Base-by-base conservation (phyloP, 2,113 vertebrate species). In the Lethenteron camtschaticum region DNA sequence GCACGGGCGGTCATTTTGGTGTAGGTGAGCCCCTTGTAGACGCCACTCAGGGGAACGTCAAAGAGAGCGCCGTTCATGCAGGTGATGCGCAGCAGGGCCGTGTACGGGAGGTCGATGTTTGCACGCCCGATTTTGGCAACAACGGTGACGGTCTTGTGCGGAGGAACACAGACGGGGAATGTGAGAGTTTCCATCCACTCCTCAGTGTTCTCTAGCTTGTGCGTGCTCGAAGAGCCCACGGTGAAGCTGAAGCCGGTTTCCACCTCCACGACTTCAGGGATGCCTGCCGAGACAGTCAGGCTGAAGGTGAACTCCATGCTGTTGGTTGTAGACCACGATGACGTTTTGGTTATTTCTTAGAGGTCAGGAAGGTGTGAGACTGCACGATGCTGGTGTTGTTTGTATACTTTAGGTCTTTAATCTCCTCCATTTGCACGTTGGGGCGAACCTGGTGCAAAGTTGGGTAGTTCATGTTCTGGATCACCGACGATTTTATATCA, bases 101-200 rank as follows among this genome's bases (percentile, higher is more conserved):
- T 75, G 73, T 74, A 75, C 8, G 74, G 74, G 13, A 76, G 66
- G 56, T 76, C 71, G 56, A 76, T 14, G 12, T 14, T 72, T 12
- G 69, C 73, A 66, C 71, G 57, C n/a, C 75, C 74, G 56, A 75
- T 76, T 3, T 57, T 74, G 18, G 75, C 66, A 5, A 57, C 0
- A 12, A 71, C 68, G 16, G 72, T 9, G 14, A 74, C 2, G 0
- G 70, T 71, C 70, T 73, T 73, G 9, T 68, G 57, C 13, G 75
- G 58, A 8, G 69, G 74, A 41, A 41, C 5, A 7, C 5, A 41
- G 41, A 41, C 41, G 41, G 41, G 41, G 41, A 41, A 41, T 5
- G 41, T 41, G 41, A 41, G 41, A 41, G 41, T 41, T 41, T 41
- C 41, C 41, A 41, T 6, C 3, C 41, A 5, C 41, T 41, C 41